Evolutionary conservation across 1,140 invertebrate species (phyloP), one percentile per base, ranked within the genome.

Genomic region (Argopecten irradians): DNA sequence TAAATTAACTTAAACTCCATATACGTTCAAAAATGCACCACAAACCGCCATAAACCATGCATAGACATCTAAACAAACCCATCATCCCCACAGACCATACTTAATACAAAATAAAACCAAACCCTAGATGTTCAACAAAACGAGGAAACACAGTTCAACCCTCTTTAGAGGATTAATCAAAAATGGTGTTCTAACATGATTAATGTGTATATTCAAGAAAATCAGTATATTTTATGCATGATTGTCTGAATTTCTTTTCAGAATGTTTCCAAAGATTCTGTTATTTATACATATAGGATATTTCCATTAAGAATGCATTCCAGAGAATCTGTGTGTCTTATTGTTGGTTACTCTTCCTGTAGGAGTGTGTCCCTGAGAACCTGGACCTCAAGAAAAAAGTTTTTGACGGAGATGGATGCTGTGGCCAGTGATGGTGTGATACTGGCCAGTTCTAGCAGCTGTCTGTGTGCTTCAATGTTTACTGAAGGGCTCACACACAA

Each of bases 391-490:
- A 99, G 94, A 96, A 96, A 82, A 97, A 97, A 94, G 96, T 99
- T 8, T 99, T 97, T 93, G 95, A n/a, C 96, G 87, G 96, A 97
- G 83, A 93, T 99, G 33, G 98, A 99, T 94, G 96, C 96, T 89
- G 94, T 98, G 0, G 97, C 97, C 0, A 92, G 91, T 13, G 93
- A 97, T n/a, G 96, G 94, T 9, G 93, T 92, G 84, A 93, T 96
- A 86, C 93, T 99, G 2, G 98, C 98, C 0, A 98, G 98, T 92
- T 99, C 98, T 0, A 98, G 98, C 0, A 98, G 98, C 41, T 98
- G 98, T 43, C 98, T 98, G 89, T 95, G 97, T 82, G 98, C 98
- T 1, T 99, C 98, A 0, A 94, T 97, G 32, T 98, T 99, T 93
- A 97, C 91, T 19, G 97, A 98, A 85, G 96, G 97, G 83, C 94